These are phyloP conservation scores for Lordiphosa mommai DNA, from an alignment of 1,140 invertebrate genomes.

Conservation along the genomic window DNA sequence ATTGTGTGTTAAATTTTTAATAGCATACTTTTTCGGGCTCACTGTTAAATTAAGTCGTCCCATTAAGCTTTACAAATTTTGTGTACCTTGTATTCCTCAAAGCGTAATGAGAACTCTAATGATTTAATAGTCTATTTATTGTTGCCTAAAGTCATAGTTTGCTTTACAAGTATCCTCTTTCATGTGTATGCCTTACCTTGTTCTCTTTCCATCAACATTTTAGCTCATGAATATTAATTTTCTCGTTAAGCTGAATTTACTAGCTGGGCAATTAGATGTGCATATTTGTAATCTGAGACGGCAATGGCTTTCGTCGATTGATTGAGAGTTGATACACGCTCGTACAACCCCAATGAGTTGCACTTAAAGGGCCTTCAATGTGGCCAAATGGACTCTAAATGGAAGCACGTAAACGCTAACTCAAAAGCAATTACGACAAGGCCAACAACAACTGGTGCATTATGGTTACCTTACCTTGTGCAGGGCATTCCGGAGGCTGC, in stretches of 20 bases:
- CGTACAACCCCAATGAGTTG: slow-evolving; percentile 20
- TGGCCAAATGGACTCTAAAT: slow-evolving; percentile 4
- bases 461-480: not conserved
- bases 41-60: too few relatives aligned
- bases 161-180: too few relatives aligned
- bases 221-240: too few relatives aligned
- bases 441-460: slow-evolving; percentile 13
- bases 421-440: slow-evolving; percentile 20
- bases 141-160: too few relatives aligned
- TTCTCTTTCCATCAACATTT: too few relatives aligned
- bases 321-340: slow-evolving; percentile 10
- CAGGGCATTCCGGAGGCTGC: slow-evolving; percentile 1
- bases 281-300: not conserved
- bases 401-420: slow-evolving; percentile 3
- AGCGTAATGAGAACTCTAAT: too few relatives aligned
- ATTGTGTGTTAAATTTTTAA: too few relatives aligned
- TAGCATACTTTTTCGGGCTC: too few relatives aligned
- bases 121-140: too few relatives aligned
- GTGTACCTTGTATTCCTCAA: too few relatives aligned
- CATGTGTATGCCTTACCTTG: too few relatives aligned
- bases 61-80: too few relatives aligned
- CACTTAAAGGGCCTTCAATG: slow-evolving; percentile 30
- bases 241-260: not conserved
- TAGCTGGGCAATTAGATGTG: not conserved
- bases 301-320: not conserved